Conservation (phyloP, 92 coral and sea anemone genomes). For the Phenganax subtilis region DNA sequence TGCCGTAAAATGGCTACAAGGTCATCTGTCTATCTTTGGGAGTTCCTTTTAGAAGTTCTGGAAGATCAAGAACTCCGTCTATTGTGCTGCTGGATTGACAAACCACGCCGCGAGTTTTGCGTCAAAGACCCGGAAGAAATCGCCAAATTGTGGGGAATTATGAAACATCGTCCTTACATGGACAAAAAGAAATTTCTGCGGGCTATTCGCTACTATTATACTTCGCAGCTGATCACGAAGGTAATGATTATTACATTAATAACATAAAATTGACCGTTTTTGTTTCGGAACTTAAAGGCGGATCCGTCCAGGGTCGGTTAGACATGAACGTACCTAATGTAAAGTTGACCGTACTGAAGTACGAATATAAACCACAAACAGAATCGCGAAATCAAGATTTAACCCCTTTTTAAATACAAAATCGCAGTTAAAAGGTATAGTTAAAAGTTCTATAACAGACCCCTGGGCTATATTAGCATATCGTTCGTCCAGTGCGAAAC, state of each 20-base stretch:
- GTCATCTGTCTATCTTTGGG: conserved; percentile 90
- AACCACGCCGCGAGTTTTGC: conserved; percentile 69
- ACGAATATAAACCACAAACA: no score
- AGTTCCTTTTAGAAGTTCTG: conserved; percentile 77
- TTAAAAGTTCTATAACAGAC: no score
- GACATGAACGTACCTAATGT: no score
- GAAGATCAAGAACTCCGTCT: conserved; percentile 73
- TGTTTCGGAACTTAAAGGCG: no score
- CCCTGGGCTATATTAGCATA: no score
- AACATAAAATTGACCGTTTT: no score
- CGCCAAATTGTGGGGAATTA: conserved; percentile 88
- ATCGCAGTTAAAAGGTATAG: no score
- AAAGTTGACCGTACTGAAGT: no score
- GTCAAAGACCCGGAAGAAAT: conserved; percentile 85
- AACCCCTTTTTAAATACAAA: no score
- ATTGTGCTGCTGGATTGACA: conserved; percentile 76
- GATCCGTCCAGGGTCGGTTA: no score
- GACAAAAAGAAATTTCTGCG: conserved; percentile 84
- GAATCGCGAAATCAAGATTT: no score
- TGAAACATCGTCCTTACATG: conserved; percentile 89
- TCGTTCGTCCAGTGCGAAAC: no score
- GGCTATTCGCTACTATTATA: conserved; percentile 87
- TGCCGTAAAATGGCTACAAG: conserved; percentile 35
- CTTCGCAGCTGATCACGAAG: conserved; percentile 79
- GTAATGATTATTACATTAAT: conserved; percentile 24